These are phyloP conservation scores for Loris lydekkerianus DNA, from an alignment of 2,797 vertebrate species.

Conservation along the genomic window DNA sequence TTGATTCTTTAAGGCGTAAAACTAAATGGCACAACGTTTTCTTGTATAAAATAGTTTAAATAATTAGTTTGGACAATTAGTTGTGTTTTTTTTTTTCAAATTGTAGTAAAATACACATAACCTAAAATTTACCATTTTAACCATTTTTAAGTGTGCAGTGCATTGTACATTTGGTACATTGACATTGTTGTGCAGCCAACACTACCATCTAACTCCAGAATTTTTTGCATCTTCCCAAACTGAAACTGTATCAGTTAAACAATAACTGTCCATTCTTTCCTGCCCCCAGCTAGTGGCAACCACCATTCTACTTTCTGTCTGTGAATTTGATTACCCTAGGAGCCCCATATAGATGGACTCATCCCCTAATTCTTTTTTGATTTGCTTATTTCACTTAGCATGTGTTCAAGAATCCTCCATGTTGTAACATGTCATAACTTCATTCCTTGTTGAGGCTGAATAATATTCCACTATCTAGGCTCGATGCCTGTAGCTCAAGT, in stretches of 20 bases:
- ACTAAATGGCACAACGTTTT: neutral
- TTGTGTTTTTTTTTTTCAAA: neutral
- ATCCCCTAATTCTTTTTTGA: neutral
- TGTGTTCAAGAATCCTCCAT: neutral
- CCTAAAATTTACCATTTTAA: conserved; percentile 4
- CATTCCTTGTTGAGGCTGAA: neutral
- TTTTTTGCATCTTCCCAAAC: neutral
- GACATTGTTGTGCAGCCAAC: neutral
- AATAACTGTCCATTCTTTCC: neutral
- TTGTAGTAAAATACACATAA: neutral
- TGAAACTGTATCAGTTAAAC: neutral
- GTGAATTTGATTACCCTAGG: neutral
- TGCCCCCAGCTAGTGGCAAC: neutral
- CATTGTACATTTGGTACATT: neutral
- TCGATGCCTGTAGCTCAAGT: too few relatives aligned
- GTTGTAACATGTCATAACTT: conserved; percentile 7
- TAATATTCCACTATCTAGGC: neutral
- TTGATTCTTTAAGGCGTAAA: neutral
- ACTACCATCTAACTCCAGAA: neutral
- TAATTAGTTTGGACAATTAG: conserved; percentile 3
- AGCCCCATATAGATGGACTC: neutral
- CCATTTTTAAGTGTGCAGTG: neutral
- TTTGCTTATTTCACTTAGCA: neutral
- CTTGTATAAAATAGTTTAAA: neutral
- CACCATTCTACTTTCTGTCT: neutral